phyloP scores from a whole-genome alignment of 2,113 vertebrate species.

The Dromaius novaehollandiae region DNA sequence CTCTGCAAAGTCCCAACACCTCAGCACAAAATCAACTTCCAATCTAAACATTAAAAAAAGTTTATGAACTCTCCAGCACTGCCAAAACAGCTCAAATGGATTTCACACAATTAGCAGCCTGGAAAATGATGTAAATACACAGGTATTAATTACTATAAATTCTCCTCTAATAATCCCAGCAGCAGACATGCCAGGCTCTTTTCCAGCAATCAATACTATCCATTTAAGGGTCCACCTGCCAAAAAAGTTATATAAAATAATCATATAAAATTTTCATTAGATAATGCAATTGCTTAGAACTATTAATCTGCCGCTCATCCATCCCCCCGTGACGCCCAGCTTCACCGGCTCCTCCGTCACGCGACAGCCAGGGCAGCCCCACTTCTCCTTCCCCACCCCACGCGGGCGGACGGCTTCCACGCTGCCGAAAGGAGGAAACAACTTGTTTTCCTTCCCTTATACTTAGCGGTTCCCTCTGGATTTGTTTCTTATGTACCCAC shows the following conservation, averaged over 20 bases:
- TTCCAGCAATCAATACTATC: constrained; percentile 69
- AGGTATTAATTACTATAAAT: constrained; percentile 74
- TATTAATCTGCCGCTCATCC: constrained; percentile 68
- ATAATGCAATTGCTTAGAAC: constrained; percentile 68
- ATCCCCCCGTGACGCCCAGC: background rate
- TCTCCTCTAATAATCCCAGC: constrained; percentile 61
- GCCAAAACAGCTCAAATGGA: background rate
- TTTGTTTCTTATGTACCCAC: background rate
- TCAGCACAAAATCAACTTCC: background rate
- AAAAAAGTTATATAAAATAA: constrained; percentile 76
- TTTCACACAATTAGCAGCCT: constrained; percentile 52
- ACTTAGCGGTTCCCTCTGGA: background rate
- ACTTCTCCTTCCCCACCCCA: background rate
- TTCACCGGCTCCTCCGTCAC: background rate
- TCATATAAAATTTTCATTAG: constrained; percentile 73
- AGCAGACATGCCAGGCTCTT: constrained; percentile 56
- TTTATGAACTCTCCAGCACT: background rate
- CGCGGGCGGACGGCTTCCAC: background rate
- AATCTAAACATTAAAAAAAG: background rate
- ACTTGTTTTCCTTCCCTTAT: background rate
- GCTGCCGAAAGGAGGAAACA: background rate
- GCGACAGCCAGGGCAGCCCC: background rate
- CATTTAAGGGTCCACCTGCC: constrained; percentile 62
- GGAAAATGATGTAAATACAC: constrained; percentile 63
- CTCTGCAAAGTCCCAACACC: background rate